Evolutionary conservation across 1,140 invertebrate species (phyloP).

Genomic region (Saccostrea echinata): DNA sequence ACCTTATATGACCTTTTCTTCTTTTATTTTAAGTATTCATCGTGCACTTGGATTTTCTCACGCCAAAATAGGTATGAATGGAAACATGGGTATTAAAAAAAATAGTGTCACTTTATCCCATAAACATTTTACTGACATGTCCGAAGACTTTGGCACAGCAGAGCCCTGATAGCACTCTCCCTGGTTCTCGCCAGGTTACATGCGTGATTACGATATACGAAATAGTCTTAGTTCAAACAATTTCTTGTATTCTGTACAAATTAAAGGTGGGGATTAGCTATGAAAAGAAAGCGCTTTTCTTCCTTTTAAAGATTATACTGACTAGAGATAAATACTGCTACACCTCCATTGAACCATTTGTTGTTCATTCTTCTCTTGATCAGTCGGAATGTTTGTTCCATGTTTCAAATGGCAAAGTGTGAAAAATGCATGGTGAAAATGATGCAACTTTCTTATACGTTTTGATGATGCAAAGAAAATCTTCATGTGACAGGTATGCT

Average conservation of each 20-base stretch:
- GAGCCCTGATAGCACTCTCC: neutral
- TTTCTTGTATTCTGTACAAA: constrained; percentile 24
- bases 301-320: constrained; percentile 18
- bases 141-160: neutral
- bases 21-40: neutral
- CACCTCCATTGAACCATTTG: neutral
- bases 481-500: neutral
- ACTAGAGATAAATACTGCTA: neutral
- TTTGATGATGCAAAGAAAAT: neutral
- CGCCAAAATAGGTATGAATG: neutral
- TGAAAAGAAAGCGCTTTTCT: constrained; percentile 21
- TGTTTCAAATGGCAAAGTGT: neutral
- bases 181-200: neutral
- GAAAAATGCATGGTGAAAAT: too few species aligned
- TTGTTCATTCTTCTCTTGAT: too few species aligned
- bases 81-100: neutral
- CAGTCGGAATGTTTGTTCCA: too few species aligned
- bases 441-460: neutral
- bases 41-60: neutral
- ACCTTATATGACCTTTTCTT: too few species aligned
- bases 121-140: neutral
- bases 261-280: constrained; percentile 9
- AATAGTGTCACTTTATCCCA: neutral
- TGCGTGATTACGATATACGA: neutral
- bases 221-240: constrained; percentile 25